phyloP scores from a whole-genome alignment of 1,140 invertebrate species.

The Zaprionus davidi region DNA sequence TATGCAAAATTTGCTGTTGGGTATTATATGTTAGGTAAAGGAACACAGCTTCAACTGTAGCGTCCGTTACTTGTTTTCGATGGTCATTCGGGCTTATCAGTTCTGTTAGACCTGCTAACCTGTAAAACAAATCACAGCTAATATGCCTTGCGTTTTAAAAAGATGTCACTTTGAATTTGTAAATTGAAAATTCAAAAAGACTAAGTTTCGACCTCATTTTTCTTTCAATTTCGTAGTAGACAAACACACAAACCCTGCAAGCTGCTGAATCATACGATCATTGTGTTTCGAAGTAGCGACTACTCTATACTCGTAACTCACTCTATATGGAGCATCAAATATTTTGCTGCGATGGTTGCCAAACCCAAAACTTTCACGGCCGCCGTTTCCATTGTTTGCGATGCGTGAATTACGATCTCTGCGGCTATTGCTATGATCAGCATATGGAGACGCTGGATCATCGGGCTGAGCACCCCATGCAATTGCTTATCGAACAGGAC shows the following conservation, averaged over 20 bases:
- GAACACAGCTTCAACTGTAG: no score
- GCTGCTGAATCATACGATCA: slow-evolving; percentile 10
- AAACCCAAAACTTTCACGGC: slow-evolving; percentile 51
- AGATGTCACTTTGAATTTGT: slow-evolving; percentile 25
- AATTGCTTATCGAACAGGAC: slow-evolving; percentile 38
- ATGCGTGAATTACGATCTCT: slow-evolving; percentile 64
- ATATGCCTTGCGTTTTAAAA: slow-evolving; percentile 7
- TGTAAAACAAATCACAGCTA: no score
- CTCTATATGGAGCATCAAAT: slow-evolving; percentile 55
- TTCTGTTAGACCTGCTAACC: no score
- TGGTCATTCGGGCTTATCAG: no score
- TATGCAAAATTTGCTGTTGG: no score
- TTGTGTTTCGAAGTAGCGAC: slow-evolving; percentile 9
- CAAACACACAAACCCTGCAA: background rate
- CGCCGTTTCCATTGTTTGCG: slow-evolving; percentile 64
- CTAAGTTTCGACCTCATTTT: slow-evolving; percentile 32
- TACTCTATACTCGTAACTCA: background rate
- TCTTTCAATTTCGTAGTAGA: slow-evolving; percentile 14
- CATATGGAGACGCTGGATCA: slow-evolving; percentile 54
- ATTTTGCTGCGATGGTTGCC: slow-evolving; percentile 62
- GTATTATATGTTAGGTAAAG: no score
- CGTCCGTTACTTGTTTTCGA: no score
- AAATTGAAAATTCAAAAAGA: slow-evolving; percentile 38
- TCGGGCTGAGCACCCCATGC: slow-evolving; percentile 59
- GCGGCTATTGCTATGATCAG: slow-evolving; percentile 60